Evolutionary conservation across 2,888 invertebrate genomes (phyloP), one percentile per base, ranked within the genome.

Genomic region (Aproaerema taeniolella): DNA sequence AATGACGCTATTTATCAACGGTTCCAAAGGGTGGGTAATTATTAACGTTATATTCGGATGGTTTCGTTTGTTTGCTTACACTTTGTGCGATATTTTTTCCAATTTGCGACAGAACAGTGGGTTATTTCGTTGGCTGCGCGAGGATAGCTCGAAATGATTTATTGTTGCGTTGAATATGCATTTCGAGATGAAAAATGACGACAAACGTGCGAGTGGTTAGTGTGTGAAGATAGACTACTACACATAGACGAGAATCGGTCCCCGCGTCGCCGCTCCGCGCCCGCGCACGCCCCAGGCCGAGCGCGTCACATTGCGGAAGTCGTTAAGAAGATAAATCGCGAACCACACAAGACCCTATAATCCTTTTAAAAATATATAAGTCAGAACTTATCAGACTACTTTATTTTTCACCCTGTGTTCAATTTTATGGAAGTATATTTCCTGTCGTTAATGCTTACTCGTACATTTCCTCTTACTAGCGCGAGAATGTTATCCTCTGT

Each of bases 151-250:
- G 50, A 63, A 68, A 73, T 86, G 85, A 86, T 86, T 82, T 83
- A 86, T 85, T 71, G 69, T 80, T 66, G 59, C 65, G 80, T 80
- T 85, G 82, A 86, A 83, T 83, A 86, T 85, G 82, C 83, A 83
- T 82, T 82, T 79, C 78, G 71, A 65, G 72, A 83, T 85, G 85
- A 86, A 83, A 83, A 83, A 83, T 82, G 78, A 80, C 67, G 74
- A 72, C 66, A 65, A 72, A 70, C 68, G 65, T 62, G 66, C 62
- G 68, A 69, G 61, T 67, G 65, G 67, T 65, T 61, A 59, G 61
- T 64, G 67, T 64, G 65, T 56, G 61, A 49, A 65, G 55, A 61
- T 61, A 50, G n/a, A n/a, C n/a, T n/a, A n/a, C n/a, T n/a, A n/a
- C n/a, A n/a, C n/a, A n/a, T n/a, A n/a, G n/a, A 59, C 41, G 41